Conservation (phyloP, 2,113 vertebrate species). For the Anguilla japonica region DNA sequence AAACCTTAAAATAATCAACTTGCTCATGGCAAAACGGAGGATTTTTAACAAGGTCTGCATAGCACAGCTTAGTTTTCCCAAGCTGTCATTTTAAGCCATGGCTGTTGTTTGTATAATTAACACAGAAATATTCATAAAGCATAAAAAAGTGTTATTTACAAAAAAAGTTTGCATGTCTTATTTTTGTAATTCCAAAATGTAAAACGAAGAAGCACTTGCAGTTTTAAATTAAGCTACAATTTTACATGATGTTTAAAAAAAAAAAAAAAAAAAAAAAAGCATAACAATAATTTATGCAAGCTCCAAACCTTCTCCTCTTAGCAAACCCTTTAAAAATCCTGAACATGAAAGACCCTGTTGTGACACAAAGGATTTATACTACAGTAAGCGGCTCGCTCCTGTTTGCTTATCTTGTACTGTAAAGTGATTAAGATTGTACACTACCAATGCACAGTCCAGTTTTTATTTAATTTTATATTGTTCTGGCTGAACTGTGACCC, state of each 20-base stretch:
- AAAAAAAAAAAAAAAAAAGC: background rate
- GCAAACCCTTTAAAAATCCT: no score
- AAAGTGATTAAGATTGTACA: no score
- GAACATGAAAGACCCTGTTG: no score
- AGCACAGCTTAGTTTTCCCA: background rate
- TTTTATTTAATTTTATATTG: no score
- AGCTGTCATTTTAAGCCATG: background rate
- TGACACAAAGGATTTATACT: no score
- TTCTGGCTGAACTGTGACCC: no score
- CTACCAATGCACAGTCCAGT: no score
- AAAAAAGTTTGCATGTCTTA: background rate
- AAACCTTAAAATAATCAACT: background rate
- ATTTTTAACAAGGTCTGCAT: background rate
- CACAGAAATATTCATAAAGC: slow-evolving; percentile 3
- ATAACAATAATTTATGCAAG: background rate
- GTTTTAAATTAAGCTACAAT: background rate
- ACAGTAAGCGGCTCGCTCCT: no score
- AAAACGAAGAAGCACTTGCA: no score
- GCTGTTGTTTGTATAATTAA: background rate
- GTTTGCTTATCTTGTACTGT: no score
- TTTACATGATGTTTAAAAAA: background rate
- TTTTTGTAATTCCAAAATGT: background rate
- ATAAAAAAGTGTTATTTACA: background rate
- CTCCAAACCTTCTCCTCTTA: background rate
- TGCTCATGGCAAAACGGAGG: background rate